Conservation (phyloP, 2,888 invertebrate species). For the Hyalella azteca region DNA sequence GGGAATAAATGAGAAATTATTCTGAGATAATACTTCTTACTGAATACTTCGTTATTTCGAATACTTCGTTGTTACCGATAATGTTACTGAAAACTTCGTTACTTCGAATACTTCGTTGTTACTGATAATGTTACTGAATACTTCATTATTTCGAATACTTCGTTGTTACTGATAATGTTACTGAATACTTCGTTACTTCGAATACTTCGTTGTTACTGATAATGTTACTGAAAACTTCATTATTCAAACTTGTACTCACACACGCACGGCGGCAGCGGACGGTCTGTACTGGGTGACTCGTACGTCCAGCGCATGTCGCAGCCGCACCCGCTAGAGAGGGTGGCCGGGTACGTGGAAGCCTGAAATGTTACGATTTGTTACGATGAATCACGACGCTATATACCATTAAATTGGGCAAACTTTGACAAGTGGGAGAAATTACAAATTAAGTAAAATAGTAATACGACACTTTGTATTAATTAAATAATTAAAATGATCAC, state of each 20-base stretch:
- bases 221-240: neutral
- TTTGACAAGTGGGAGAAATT: neutral
- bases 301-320: constrained; percentile 7
- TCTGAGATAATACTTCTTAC: too few species aligned
- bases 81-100: neutral
- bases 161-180: neutral
- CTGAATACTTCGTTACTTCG: neutral
- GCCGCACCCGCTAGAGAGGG: neutral
- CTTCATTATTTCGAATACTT: neutral
- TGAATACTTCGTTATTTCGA: too few species aligned
- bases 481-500: neutral
- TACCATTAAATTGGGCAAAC: neutral
- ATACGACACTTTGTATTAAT: neutral
- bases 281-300: neutral
- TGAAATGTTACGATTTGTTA: neutral
- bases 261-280: neutral
- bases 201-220: neutral
- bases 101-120: neutral
- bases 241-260: neutral
- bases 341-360: neutral
- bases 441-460: neutral
- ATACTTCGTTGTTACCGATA: neutral
- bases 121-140: neutral
- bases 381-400: neutral
- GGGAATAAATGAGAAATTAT: too few species aligned